A percentile compares a stretch with the other conserved stretches of the same genome.
These are phyloP conservation scores for Apistogramma diplotaenia DNA, from an alignment of 2,113 vertebrate species.

Conservation along the genomic window DNA sequence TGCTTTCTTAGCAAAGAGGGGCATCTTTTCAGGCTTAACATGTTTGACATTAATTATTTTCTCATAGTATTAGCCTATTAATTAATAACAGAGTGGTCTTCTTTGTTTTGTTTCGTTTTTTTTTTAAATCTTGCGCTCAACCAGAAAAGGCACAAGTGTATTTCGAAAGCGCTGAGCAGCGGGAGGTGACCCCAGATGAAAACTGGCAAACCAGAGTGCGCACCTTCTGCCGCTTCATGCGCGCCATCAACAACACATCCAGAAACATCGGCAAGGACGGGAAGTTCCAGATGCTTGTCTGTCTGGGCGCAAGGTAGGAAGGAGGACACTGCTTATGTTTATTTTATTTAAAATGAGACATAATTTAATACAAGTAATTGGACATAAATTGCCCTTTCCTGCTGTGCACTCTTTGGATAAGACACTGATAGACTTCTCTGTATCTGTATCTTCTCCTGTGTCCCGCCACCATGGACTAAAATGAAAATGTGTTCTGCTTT, in stretches of 20 bases:
- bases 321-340: background rate
- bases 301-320: conserved; percentile 93
- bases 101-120: background rate
- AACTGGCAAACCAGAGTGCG: conserved; percentile 92
- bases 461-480: background rate
- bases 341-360: background rate
- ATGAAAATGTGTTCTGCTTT: background rate
- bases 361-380: background rate
- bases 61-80: background rate
- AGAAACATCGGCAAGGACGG: conserved; percentile 98
- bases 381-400: background rate
- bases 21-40: background rate
- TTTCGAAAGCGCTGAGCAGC: conserved; percentile 91
- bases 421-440: background rate
- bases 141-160: conserved; percentile 96
- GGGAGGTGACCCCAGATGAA: conserved; percentile 85
- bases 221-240: conserved; percentile 93
- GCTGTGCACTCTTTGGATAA: background rate
- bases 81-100: background rate
- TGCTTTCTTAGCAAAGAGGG: background rate
- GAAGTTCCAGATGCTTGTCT: conserved; percentile 98
- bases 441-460: background rate
- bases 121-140: background rate
- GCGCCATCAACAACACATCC: conserved; percentile 91
- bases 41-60: background rate